Percentiles rank a stretch among this genome's conserved stretches.
Evolutionary conservation across 2,888 invertebrate species (phyloP).

Genomic region (Oligia latruncula): DNA sequence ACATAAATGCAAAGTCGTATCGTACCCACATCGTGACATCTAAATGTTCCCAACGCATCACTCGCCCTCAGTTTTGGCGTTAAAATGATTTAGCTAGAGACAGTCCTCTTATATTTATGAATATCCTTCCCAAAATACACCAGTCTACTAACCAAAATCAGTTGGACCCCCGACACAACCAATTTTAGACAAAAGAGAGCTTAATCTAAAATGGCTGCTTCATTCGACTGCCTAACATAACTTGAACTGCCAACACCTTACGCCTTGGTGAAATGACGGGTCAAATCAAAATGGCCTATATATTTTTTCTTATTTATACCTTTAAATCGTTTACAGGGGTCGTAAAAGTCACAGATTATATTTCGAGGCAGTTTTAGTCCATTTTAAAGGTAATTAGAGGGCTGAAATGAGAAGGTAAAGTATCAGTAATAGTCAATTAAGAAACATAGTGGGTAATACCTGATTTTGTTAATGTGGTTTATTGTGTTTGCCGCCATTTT

Average conservation of each 20-base stretch:
- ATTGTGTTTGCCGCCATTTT: conserved; percentile 28
- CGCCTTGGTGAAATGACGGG: conserved; percentile 7
- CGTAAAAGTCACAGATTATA: conserved; percentile 74
- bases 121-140: conserved; percentile 77
- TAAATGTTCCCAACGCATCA: conserved; percentile 72
- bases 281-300: conserved; percentile 28
- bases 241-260: conserved; percentile 50
- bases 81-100: conserved; percentile 85
- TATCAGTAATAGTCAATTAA: conserved; percentile 69
- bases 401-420: conserved; percentile 71
- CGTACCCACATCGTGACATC: conserved; percentile 63
- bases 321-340: conserved; percentile 74
- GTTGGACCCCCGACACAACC: conserved; percentile 46
- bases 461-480: conserved; percentile 17
- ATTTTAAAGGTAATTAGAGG: conserved; percentile 80
- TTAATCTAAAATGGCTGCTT: conserved; percentile 26
- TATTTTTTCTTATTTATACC: conserved; percentile 64
- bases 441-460: conserved; percentile 13
- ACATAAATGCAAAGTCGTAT: conserved; percentile 25
- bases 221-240: conserved; percentile 53
- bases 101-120: conserved; percentile 79
- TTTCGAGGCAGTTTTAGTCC: conserved; percentile 72
- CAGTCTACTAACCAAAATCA: conserved; percentile 58
- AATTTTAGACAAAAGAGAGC: conserved; percentile 12
- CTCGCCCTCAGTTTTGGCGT: conserved; percentile 83